phyloP scores from a whole-genome alignment of 1,140 invertebrate species.

The Drosophila nigromelanica region DNA sequence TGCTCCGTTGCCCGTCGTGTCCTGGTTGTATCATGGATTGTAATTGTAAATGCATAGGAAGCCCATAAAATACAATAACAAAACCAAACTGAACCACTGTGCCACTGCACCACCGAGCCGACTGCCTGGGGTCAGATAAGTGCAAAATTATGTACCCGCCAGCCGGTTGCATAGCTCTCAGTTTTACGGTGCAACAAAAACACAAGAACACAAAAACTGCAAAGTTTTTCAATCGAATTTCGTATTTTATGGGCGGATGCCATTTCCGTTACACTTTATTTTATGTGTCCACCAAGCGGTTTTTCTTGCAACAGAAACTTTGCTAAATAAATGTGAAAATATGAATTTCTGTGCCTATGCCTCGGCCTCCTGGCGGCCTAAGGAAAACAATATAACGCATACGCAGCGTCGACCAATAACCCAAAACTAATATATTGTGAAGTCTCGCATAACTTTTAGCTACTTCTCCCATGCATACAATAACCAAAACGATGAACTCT shows the following conservation, averaged over 20 bases:
- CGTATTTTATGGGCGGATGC: slow-evolving; percentile 58
- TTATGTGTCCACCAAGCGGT: slow-evolving; percentile 21
- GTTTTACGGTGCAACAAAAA: slow-evolving; percentile 15
- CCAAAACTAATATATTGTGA: slow-evolving; percentile 42
- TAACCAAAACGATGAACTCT: slow-evolving; percentile 16
- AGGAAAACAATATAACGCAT: slow-evolving; percentile 45
- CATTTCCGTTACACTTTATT: slow-evolving; percentile 47
- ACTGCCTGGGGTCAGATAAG: slow-evolving; percentile 71
- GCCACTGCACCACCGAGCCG: neutral
- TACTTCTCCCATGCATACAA: neutral
- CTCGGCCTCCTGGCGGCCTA: neutral
- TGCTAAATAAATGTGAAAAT: slow-evolving; percentile 43
- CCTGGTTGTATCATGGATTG: slow-evolving; percentile 51
- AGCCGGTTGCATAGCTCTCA: slow-evolving; percentile 20
- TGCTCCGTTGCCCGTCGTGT: slow-evolving; percentile 11
- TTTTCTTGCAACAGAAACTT: slow-evolving; percentile 38
- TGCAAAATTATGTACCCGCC: slow-evolving; percentile 70
- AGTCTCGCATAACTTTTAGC: slow-evolving; percentile 4
- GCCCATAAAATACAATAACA: slow-evolving; percentile 68
- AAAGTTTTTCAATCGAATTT: slow-evolving; percentile 76
- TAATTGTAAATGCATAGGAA: slow-evolving; percentile 71
- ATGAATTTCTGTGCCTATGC: slow-evolving; percentile 45
- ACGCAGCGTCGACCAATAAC: slow-evolving; percentile 34
- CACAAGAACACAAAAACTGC: slow-evolving; percentile 25
- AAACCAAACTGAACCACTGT: slow-evolving; percentile 35